phyloP scores from a whole-genome alignment of 2,113 vertebrate genomes.

The Thryonomys swinderianus region DNA sequence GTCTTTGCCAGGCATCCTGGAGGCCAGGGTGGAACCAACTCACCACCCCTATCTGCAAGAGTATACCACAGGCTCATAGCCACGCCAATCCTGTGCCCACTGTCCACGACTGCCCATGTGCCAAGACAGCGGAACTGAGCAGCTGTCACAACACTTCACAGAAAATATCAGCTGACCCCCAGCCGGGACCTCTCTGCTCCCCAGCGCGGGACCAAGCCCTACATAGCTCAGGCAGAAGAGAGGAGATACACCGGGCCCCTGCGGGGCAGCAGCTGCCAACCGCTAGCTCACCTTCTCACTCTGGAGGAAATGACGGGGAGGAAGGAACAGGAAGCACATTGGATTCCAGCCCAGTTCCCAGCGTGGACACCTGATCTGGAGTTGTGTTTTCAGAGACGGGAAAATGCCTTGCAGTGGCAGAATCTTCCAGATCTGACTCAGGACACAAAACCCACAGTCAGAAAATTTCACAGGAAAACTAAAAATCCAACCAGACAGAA shows the following conservation, averaged over 20 bases:
- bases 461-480: not conserved
- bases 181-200: rapidly evolving
- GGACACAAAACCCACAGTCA: not conserved
- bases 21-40: not conserved
- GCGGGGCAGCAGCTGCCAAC: not conserved
- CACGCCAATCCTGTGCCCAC: rapidly evolving
- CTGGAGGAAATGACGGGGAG: not conserved
- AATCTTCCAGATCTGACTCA: not conserved
- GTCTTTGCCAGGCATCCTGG: not conserved
- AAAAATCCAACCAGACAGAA: not conserved
- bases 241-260: rapidly evolving
- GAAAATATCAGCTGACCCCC: not conserved
- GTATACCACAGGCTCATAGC: rapidly evolving
- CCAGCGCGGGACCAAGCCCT: rapidly evolving
- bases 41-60: not conserved
- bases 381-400: not conserved
- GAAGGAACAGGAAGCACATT: not conserved
- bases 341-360: not conserved
- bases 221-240: too few relatives aligned
- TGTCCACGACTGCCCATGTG: not conserved
- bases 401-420: rapidly evolving
- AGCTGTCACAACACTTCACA: not conserved
- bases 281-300: rapidly evolving
- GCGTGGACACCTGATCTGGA: not conserved
- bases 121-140: rapidly evolving